These are phyloP conservation scores for Eulemur coronatus DNA, from an alignment of 2,797 vertebrate species.

Conservation along the genomic window DNA sequence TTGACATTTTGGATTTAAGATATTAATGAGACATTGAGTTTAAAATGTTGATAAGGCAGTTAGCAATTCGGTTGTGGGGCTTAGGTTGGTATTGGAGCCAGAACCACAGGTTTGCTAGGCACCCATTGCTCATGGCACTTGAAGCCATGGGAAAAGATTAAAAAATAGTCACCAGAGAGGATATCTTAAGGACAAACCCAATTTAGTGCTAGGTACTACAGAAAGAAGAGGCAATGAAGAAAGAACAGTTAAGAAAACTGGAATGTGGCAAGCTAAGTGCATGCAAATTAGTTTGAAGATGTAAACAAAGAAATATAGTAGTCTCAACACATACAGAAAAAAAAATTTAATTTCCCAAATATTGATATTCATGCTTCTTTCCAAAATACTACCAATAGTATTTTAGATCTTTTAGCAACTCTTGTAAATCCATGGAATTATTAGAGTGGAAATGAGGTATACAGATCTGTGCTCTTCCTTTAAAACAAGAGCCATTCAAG, in stretches of 20 bases:
- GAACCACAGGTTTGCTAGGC: neutral
- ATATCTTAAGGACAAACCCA: neutral
- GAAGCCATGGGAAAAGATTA: neutral
- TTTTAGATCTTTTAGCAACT: neutral
- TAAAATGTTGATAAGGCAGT: neutral
- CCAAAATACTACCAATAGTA: neutral
- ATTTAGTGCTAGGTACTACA: neutral
- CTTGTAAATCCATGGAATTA: neutral
- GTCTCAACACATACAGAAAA: neutral
- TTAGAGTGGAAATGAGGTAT: neutral
- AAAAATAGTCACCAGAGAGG: neutral
- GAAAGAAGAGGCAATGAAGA: neutral
- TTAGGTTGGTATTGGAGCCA: neutral
- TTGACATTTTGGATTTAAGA: neutral
- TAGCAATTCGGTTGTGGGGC: neutral
- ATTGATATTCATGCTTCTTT: neutral
- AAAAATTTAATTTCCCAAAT: neutral
- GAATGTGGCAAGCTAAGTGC: neutral
- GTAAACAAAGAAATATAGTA: neutral
- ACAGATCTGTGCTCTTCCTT: neutral
- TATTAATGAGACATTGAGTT: neutral
- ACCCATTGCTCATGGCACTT: neutral
- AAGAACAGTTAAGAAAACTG: neutral
- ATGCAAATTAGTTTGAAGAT: neutral
- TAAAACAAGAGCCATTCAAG: neutral